These are phyloP conservation scores for Seira sanloemensis DNA, from an alignment of 2,888 invertebrate species.

Conservation along the genomic window DNA sequence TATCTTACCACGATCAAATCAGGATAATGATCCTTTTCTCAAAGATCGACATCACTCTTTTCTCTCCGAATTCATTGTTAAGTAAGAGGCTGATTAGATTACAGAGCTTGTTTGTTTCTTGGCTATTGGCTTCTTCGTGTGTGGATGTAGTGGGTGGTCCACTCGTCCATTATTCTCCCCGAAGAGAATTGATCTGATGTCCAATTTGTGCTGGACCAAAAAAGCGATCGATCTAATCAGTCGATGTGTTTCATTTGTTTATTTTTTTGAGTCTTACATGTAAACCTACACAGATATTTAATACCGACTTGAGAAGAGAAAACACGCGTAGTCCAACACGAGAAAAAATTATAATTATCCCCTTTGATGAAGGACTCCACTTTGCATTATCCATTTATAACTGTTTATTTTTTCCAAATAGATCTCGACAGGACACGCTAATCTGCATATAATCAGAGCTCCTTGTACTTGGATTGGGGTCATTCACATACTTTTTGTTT, in stretches of 20 bases:
- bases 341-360: conserved; percentile 1
- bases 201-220: conserved; percentile 27
- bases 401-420: conserved; percentile 12
- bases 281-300: no score
- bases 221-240: neutral
- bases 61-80: conserved; percentile 36
- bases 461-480: conserved; percentile 22
- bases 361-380: neutral
- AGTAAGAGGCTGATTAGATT: conserved; percentile 36
- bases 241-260: neutral
- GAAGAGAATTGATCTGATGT: neutral
- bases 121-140: neutral
- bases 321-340: conserved; percentile 3
- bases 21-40: conserved; percentile 10
- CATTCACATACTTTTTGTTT: conserved; percentile 10
- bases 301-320: neutral
- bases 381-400: conserved; percentile 3
- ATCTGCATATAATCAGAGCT: conserved; percentile 44
- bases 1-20: neutral
- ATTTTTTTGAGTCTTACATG: no score
- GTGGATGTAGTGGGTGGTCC: conserved; percentile 39
- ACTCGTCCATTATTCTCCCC: neutral
- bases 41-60: neutral
- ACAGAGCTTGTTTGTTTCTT: neutral
- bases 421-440: conserved; percentile 10